These are phyloP conservation scores for Merluccius polli DNA, from an alignment of 2,797 vertebrate genomes.

Conservation along the genomic window DNA sequence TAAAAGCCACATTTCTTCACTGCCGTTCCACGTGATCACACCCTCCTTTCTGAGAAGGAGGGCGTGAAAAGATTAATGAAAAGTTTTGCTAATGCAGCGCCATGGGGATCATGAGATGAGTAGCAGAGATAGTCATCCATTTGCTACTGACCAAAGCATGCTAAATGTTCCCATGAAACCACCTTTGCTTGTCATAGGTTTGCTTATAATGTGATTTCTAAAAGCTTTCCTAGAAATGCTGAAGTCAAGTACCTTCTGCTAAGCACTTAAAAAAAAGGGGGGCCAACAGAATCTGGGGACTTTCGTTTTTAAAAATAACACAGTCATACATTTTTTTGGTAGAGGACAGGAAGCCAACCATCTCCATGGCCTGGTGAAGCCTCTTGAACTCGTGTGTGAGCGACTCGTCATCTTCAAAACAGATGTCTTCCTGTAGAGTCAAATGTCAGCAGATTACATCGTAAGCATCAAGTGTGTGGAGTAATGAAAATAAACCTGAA, in stretches of 20 bases:
- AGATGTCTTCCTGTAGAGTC: constrained; percentile 76
- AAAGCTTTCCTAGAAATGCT: neutral
- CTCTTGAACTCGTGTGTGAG: constrained; percentile 84
- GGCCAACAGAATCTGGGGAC: neutral
- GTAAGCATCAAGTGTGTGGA: neutral
- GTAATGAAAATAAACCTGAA: neutral
- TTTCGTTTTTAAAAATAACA: neutral
- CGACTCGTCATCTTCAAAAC: constrained; percentile 81
- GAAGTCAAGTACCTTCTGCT: neutral
- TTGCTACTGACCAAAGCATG: neutral
- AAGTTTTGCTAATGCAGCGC: neutral
- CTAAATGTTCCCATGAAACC: neutral
- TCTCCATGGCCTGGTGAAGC: constrained; percentile 97
- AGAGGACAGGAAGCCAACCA: constrained; percentile 93
- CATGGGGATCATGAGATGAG: neutral
- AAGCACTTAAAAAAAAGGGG: neutral
- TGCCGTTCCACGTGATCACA: neutral
- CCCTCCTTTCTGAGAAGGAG: neutral
- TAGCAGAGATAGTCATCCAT: neutral
- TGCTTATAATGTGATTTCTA: neutral
- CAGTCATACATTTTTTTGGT: constrained; percentile 88
- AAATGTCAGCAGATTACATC: neutral
- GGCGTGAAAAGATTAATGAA: no score
- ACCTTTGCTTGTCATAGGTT: neutral
- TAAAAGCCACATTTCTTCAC: neutral